Evolutionary conservation across 2,888 invertebrate species (phyloP).

Genomic region (Platycheirus rosarum): DNA sequence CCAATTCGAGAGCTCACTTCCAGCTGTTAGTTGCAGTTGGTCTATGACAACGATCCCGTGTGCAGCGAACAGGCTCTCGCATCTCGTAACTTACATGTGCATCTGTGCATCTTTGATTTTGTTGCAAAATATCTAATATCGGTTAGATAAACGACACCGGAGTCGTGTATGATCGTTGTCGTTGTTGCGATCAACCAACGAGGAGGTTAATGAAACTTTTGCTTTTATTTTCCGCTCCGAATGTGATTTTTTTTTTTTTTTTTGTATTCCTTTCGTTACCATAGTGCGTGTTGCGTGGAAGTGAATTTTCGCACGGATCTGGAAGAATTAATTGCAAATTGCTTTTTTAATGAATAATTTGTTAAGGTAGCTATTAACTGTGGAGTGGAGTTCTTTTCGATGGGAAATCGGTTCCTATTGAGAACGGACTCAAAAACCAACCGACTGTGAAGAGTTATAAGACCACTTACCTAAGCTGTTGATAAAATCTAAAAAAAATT

Average conservation of each 20-base stretch:
- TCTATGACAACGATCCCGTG: conserved; percentile 66
- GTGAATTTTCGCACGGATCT: conserved; percentile 17
- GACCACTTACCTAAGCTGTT: background rate
- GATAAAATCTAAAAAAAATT: conserved; percentile 3
- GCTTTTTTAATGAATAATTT: conserved; percentile 4
- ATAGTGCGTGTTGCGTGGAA: conserved; percentile 10
- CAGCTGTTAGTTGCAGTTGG: conserved; percentile 69
- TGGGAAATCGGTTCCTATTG: background rate
- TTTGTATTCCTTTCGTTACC: conserved; percentile 11
- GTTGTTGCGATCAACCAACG: conserved; percentile 58
- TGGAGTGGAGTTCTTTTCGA: background rate
- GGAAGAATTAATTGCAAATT: conserved; percentile 7
- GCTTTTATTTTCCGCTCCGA: conserved; percentile 66
- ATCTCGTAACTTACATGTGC: conserved; percentile 46
- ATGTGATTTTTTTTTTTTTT: conserved; percentile 47
- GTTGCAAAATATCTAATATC: conserved; percentile 63
- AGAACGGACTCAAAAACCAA: background rate
- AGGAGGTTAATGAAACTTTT: conserved; percentile 71
- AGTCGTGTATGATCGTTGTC: conserved; percentile 26
- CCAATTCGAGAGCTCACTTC: conserved; percentile 57
- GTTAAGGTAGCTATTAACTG: background rate
- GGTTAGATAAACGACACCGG: conserved; percentile 68
- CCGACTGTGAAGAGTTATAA: conserved; percentile 7
- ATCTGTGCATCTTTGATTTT: conserved; percentile 50
- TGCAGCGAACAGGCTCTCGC: conserved; percentile 38